Conservation (phyloP, 2,797 vertebrate species). For the Pipistrellus kuhlii region DNA sequence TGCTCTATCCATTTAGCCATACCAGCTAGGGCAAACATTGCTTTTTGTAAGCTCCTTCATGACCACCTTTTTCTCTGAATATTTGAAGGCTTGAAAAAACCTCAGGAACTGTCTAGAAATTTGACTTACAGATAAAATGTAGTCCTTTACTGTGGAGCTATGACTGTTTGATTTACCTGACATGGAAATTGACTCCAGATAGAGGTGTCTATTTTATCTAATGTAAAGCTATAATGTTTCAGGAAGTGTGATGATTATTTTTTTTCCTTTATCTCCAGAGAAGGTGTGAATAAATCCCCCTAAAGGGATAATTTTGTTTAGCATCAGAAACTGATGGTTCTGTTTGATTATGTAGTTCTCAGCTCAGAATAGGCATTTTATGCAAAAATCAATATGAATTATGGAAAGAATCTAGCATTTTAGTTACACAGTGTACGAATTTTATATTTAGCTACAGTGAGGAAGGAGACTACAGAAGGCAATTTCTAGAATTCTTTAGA, state of each 20-base stretch:
- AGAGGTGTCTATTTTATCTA: conserved; percentile 76
- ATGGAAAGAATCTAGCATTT: conserved; percentile 82
- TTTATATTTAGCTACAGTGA: conserved; percentile 77
- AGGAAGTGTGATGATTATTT: conserved; percentile 77
- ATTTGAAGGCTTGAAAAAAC: conserved; percentile 54
- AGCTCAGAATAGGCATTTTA: conserved; percentile 83
- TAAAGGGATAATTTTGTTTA: conserved; percentile 83
- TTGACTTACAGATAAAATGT: conserved; percentile 68
- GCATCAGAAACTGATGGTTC: conserved; percentile 79
- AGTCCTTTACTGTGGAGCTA: conserved; percentile 48
- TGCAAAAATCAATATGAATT: conserved; percentile 86
- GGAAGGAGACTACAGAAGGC: conserved; percentile 74
- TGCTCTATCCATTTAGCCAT: too few species aligned
- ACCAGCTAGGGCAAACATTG: neutral
- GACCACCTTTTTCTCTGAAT: neutral
- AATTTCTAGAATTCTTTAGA: conserved; percentile 75
- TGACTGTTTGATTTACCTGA: conserved; percentile 75
- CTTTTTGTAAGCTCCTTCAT: conserved; percentile 28
- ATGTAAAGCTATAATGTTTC: conserved; percentile 73
- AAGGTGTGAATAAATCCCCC: conserved; percentile 79
- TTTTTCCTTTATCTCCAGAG: conserved; percentile 73
- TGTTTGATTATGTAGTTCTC: conserved; percentile 81
- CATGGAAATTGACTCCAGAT: conserved; percentile 71
- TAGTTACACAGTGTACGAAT: conserved; percentile 77
- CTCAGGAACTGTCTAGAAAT: conserved; percentile 63